Evolutionary conservation across 2,113 vertebrate species (phyloP).

Genomic region (Euleptes europaea): DNA sequence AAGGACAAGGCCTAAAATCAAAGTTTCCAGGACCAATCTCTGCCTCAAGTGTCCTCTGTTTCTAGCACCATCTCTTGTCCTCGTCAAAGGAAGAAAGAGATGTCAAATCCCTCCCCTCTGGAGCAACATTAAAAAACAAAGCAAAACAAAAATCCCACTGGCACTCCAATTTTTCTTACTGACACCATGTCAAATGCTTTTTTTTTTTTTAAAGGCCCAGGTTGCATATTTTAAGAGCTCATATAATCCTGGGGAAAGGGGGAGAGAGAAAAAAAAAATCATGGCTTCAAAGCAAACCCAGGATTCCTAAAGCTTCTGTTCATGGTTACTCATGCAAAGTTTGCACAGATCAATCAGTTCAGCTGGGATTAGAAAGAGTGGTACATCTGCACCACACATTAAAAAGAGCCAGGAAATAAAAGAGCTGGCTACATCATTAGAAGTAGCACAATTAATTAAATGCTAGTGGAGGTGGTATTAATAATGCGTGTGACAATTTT

Average conservation of each 20-base stretch:
- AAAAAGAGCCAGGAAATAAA: slow-evolving; percentile 19
- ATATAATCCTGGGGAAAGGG: neutral
- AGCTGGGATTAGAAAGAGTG: slow-evolving; percentile 27
- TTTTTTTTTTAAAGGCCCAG: slow-evolving; percentile 12
- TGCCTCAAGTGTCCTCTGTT: neutral
- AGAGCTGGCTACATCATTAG: slow-evolving; percentile 11
- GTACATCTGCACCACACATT: neutral
- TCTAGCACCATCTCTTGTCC: slow-evolving; percentile 28
- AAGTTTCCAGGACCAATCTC: neutral
- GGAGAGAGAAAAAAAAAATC: neutral
- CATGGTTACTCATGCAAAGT: neutral
- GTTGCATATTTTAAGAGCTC: slow-evolving; percentile 32
- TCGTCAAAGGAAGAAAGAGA: slow-evolving; percentile 44
- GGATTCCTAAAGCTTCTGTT: slow-evolving; percentile 34
- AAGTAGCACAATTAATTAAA: slow-evolving; percentile 25
- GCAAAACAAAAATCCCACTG: slow-evolving; percentile 22
- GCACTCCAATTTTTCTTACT: slow-evolving; percentile 11
- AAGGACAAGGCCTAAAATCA: neutral
- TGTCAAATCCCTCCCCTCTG: slow-evolving; percentile 14
- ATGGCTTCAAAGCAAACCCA: slow-evolving; percentile 39
- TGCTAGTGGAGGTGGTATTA: neutral
- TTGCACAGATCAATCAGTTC: slow-evolving; percentile 39
- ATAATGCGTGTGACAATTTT: neutral
- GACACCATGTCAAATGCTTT: neutral
- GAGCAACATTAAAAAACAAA: neutral